Base-by-base conservation (phyloP, 2,888 invertebrate genomes). In the Watsonalla cultraria region DNA sequence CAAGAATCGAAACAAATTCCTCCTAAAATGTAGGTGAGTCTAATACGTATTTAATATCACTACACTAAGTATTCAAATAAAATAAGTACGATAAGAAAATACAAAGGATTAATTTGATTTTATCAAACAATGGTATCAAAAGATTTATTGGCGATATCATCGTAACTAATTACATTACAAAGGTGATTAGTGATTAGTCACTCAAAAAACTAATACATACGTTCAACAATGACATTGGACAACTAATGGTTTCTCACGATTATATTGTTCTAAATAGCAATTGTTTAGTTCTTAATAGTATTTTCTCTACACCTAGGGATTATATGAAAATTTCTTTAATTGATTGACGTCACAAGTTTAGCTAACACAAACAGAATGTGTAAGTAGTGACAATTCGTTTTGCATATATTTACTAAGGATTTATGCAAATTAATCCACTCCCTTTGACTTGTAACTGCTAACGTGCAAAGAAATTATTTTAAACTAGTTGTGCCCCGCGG, bases 381-480 rank as follows among this genome's bases (percentile, higher is more conserved):
- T 47, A 13, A 7, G 47, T 24, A 5, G 50, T 45, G 53, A 61
- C 56, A 61, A 65, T 65, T 65, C 52, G 52, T 66, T 74, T 68
- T 55, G 58, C 64, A 74, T 60, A 65, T 65, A 70, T 74, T 72
- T 67, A 59, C 53, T 59, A 54, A 63, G 47, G 54, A 56, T 62
- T 66, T 65, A 60, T 56, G 58, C 52, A 69, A 70, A 74, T 57
- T 52, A 51, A 47, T 54, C 45, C 59, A 11, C 42, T 49, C 37
- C 49, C 49, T 60, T 61, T 66, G 66, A 68, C 65, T n/a, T n/a
- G 68, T 60, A 59, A 54, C 51, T 42, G 47, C 53, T 54, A 35
- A 49, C 59, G 55, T 54, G 61, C 62, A 57, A 57, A 50, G 58
- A 64, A 61, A 63, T 59, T 58, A 63, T 65, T 60, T 51, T 52